Percentiles rank a stretch among this genome's conserved stretches.
Conservation (phyloP, 2,113 vertebrate species). For the Neolamprologus hecqui region DNA sequence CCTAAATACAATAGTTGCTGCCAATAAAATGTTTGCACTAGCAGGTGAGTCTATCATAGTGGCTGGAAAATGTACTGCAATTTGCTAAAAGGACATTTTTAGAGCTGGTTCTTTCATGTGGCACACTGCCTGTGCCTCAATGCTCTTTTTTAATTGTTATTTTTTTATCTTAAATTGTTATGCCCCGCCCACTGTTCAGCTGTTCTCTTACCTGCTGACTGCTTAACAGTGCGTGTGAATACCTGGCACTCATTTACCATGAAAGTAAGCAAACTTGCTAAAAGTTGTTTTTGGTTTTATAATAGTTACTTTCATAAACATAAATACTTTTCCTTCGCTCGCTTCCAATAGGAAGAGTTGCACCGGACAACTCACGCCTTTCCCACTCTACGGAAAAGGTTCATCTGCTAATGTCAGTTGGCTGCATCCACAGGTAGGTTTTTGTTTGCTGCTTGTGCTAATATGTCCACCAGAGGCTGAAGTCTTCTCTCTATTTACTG, state of each 20-base stretch:
- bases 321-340: neutral
- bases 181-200: accelerated
- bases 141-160: neutral
- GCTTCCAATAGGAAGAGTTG: neutral
- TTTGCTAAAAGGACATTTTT: neutral
- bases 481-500: neutral
- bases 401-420: neutral
- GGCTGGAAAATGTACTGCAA: neutral
- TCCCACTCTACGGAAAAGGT: neutral
- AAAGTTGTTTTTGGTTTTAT: neutral
- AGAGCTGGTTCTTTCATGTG: neutral
- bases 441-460: neutral
- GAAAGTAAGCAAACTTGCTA: neutral
- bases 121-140: neutral
- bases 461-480: neutral
- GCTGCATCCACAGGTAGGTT: neutral
- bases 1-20: neutral
- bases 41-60: neutral
- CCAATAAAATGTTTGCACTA: neutral
- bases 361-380: neutral
- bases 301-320: neutral
- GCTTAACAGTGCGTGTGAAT: neutral
- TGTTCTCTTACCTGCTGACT: neutral
- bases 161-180: neutral
- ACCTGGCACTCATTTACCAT: neutral